These are phyloP conservation scores for Polylopha cassiicola DNA, from an alignment of 2,888 invertebrate species.

Conservation along the genomic window DNA sequence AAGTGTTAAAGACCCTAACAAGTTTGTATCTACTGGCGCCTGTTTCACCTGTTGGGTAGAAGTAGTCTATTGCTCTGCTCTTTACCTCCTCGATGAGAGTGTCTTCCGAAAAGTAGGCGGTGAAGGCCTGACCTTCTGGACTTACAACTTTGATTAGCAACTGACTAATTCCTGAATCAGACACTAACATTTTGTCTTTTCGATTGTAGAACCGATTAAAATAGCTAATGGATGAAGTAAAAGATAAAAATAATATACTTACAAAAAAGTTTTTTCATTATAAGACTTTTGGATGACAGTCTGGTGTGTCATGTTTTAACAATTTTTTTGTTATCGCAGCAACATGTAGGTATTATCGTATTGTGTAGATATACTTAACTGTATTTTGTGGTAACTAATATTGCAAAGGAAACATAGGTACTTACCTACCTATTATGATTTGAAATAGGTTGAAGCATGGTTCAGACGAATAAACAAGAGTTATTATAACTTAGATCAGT, in stretches of 20 bases:
- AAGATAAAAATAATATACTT: background rate
- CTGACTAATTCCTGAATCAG: conserved; percentile 50
- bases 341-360: no score
- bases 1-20: conserved; percentile 55
- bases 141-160: conserved; percentile 59
- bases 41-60: conserved; percentile 60
- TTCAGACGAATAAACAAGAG: no score
- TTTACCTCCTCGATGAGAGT: conserved; percentile 64
- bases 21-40: conserved; percentile 58
- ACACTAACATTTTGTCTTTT: conserved; percentile 50
- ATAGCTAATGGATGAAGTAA: background rate
- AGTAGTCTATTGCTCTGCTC: conserved; percentile 56
- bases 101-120: conserved; percentile 54
- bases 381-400: no score
- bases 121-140: conserved; percentile 58
- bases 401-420: no score
- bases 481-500: no score
- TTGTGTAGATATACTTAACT: no score
- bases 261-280: background rate
- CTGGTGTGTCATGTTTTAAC: background rate
- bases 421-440: no score
- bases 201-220: background rate
- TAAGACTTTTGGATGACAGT: background rate
- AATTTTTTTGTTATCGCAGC: no score
- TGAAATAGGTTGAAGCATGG: no score